Conservation (phyloP, 2,113 vertebrate genomes). For the Chrysemys picta region DNA sequence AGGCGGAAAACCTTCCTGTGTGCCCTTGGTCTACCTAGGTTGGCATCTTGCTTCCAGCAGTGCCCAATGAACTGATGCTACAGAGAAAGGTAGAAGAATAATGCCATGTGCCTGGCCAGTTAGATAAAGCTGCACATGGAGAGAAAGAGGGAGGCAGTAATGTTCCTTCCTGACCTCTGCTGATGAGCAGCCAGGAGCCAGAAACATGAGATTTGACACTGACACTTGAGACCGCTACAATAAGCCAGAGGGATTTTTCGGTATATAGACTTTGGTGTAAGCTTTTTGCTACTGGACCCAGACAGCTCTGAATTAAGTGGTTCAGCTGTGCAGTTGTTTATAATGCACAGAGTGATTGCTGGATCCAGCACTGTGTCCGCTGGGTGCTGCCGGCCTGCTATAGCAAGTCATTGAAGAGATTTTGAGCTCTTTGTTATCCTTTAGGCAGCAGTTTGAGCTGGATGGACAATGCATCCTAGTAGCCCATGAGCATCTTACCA, state of each 20-base stretch:
- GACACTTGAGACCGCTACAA: neutral
- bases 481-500: neutral
- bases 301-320: conserved; percentile 53
- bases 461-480: neutral
- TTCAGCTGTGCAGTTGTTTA: conserved; percentile 32
- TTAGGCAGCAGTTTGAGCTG: neutral
- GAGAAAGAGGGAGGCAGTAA: neutral
- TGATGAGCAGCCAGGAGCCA: neutral
- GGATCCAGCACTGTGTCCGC: neutral
- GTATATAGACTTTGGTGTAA: neutral
- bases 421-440: neutral
- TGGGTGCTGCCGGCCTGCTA: neutral
- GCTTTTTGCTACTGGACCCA: conserved; percentile 2
- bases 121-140: rapidly evolving
- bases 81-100: neutral
- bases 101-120: neutral
- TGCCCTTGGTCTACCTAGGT: rapidly evolving
- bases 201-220: neutral
- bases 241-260: neutral
- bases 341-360: conserved; percentile 16
- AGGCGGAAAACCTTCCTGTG: neutral
- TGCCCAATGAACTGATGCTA: neutral
- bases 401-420: neutral
- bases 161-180: neutral
- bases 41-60: neutral